Evolutionary conservation across 2,888 invertebrate genomes (phyloP).

Genomic region (Clusia tigrina): DNA sequence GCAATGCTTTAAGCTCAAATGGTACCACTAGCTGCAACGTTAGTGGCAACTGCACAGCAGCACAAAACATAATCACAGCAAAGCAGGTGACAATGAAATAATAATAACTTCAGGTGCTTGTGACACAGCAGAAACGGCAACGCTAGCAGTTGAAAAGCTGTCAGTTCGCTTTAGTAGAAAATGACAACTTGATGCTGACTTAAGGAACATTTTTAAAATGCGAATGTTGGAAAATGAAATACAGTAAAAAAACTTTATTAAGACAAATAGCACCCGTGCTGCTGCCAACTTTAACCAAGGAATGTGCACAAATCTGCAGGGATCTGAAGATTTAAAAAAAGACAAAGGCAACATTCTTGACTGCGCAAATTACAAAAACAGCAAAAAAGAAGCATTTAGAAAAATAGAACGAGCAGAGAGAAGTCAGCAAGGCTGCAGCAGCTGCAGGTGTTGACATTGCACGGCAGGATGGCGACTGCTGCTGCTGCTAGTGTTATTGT

Average conservation of each 20-base stretch:
- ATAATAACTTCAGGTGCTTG: slow-evolving; percentile 28
- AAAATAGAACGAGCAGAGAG: too few relatives aligned
- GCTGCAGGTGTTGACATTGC: slow-evolving; percentile 9
- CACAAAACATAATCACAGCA: slow-evolving; percentile 21
- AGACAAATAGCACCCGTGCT: too few relatives aligned
- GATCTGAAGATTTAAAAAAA: too few relatives aligned
- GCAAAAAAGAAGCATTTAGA: too few relatives aligned
- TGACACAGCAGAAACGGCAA: slow-evolving; percentile 5
- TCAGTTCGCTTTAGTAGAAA: slow-evolving; percentile 9
- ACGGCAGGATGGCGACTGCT: background rate
- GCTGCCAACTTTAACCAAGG: too few relatives aligned
- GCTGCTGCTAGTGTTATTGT: too few relatives aligned
- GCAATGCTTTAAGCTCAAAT: too few relatives aligned
- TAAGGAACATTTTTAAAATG: slow-evolving; percentile 1
- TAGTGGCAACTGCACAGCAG: background rate
- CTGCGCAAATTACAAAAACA: too few relatives aligned
- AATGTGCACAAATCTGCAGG: too few relatives aligned
- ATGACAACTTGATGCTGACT: slow-evolving; percentile 17
- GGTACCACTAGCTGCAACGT: background rate
- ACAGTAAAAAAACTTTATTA: too few relatives aligned
- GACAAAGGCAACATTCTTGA: too few relatives aligned
- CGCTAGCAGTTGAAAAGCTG: background rate
- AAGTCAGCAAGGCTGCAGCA: slow-evolving; percentile 15
- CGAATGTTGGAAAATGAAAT: slow-evolving; percentile 16
- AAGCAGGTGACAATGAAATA: slow-evolving; percentile 28